These are phyloP conservation scores for Arenicola marina DNA, from an alignment of 2,888 invertebrate genomes.

Conservation along the genomic window DNA sequence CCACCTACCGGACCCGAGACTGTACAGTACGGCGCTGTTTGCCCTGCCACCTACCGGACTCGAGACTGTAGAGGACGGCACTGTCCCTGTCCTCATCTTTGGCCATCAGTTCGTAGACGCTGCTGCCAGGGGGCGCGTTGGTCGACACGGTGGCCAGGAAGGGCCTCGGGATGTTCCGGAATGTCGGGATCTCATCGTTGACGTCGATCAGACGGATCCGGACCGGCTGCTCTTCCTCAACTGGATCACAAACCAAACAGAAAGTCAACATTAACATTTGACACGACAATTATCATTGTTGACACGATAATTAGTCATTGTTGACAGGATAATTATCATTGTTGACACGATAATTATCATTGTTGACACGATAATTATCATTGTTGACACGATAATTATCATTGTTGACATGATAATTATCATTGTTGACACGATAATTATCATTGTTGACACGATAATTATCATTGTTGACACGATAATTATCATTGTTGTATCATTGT, in stretches of 20 bases:
- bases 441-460: no score
- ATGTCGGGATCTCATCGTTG: slow-evolving; percentile 95
- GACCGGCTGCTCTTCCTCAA: slow-evolving; percentile 67
- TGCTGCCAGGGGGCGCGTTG: slow-evolving; percentile 92
- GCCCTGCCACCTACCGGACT: slow-evolving; percentile 35
- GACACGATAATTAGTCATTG: no score
- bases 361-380: no score
- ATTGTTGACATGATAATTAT: no score
- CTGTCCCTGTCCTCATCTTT: slow-evolving; percentile 95
- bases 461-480: no score
- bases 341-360: no score
- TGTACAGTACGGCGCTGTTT: no score
- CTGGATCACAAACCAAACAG: slow-evolving; percentile 8
- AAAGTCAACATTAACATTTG: not conserved
- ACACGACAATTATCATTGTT: not conserved
- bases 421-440: no score
- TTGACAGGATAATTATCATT: no score
- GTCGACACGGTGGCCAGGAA: slow-evolving; percentile 97
- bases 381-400: no score
- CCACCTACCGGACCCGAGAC: no score
- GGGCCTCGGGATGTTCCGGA: slow-evolving; percentile 94
- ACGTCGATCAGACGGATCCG: slow-evolving; percentile 94
- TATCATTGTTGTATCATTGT: no score
- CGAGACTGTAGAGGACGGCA: slow-evolving; percentile 68
- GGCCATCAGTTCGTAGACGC: slow-evolving; percentile 96